These are phyloP conservation scores for Nematostella vectensis DNA, from an alignment of 92 coral and sea anemone species.

Conservation along the genomic window DNA sequence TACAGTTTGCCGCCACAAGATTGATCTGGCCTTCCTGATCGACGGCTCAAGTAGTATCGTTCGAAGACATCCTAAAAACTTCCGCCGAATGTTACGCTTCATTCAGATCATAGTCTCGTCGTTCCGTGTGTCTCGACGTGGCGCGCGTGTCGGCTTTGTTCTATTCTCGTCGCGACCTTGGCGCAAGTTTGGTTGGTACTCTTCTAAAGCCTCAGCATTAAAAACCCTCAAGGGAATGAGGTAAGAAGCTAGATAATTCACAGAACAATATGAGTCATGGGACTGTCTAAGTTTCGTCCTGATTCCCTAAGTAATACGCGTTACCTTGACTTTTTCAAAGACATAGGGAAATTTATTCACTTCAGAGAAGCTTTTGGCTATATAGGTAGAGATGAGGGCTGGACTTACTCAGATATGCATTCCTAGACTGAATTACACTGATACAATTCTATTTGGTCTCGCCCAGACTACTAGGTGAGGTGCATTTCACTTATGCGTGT, in stretches of 20 bases:
- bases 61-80: slow-evolving; percentile 6
- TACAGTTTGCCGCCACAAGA: slow-evolving; percentile 41
- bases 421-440: too few species aligned
- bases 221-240: slow-evolving; percentile 1
- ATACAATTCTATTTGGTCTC: too few species aligned
- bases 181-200: slow-evolving; percentile 9
- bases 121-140: slow-evolving; percentile 16
- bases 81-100: slow-evolving; percentile 18
- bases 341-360: too few species aligned
- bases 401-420: too few species aligned
- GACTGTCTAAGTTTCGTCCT: too few species aligned
- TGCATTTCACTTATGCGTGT: not conserved
- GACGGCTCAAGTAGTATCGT: slow-evolving; percentile 20
- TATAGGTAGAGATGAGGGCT: too few species aligned
- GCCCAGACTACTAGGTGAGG: slow-evolving; percentile 3
- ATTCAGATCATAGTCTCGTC: slow-evolving; percentile 23
- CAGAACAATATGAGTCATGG: too few species aligned
- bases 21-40: slow-evolving; percentile 52
- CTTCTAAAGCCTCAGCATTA: not conserved
- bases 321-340: too few species aligned
- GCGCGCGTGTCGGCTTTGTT: slow-evolving; percentile 27
- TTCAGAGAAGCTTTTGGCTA: too few species aligned
- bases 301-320: too few species aligned
- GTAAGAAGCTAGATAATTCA: too few species aligned
- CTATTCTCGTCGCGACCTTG: slow-evolving; percentile 12